Conservation (phyloP, 2,113 vertebrate species). For the Herpetotheres cachinnans region DNA sequence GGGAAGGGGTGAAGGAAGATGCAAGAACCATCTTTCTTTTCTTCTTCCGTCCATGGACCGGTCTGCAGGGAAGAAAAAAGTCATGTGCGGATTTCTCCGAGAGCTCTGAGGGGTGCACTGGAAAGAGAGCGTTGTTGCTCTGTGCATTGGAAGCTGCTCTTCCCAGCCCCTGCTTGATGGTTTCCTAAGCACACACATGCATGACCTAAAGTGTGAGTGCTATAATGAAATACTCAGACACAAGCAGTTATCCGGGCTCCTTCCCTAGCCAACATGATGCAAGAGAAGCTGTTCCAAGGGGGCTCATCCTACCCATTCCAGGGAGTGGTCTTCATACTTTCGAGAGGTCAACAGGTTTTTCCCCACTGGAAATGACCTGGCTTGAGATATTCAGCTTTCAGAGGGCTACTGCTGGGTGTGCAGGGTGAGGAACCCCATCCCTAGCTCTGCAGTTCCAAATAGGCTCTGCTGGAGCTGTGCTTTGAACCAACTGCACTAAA, state of each 20-base stretch:
- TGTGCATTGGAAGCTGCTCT: not conserved
- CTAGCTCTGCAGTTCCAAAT: not conserved
- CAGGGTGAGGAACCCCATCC: not conserved
- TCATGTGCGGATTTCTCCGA: not conserved
- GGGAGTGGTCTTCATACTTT: not conserved
- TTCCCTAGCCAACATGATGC: rapidly evolving
- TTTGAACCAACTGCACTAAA: not conserved
- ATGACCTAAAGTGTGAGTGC: not conserved
- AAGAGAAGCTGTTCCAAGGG: not conserved
- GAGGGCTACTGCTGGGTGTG: not conserved
- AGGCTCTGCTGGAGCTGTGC: not conserved
- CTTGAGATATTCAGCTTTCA: not conserved
- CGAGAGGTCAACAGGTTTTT: not conserved
- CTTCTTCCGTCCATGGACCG: not conserved
- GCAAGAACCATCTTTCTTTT: not conserved
- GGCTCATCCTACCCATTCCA: not conserved
- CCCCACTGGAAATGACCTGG: not conserved
- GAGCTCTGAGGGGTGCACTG: not conserved
- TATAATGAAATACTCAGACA: not conserved
- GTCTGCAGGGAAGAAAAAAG: not conserved
- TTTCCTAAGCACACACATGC: not conserved
- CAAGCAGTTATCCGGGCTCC: not conserved
- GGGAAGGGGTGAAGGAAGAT: not conserved
- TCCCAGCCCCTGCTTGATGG: not conserved
- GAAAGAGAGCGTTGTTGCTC: not conserved